Percentiles rank a stretch among this genome's conserved stretches.
phyloP scores from a whole-genome alignment of 1,140 invertebrate genomes.

The Fopius arisanus region DNA sequence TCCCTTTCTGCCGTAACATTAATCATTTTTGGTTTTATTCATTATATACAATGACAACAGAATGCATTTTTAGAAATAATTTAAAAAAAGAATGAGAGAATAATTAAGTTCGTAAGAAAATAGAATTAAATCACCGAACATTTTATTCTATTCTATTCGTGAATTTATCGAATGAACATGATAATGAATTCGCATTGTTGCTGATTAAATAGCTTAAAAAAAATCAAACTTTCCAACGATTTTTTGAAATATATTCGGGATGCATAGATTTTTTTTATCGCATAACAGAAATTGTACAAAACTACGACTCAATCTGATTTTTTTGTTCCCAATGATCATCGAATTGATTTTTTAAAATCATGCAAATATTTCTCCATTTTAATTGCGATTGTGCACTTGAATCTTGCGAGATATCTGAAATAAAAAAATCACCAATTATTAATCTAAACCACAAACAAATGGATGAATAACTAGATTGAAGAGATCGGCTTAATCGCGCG shows the following conservation, averaged over 20 bases:
- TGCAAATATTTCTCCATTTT: neutral
- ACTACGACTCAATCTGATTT: neutral
- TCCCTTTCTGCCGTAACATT: slow-evolving; percentile 38
- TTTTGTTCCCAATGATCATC: neutral
- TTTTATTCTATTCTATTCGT: neutral
- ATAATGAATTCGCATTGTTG: neutral
- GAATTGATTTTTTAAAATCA: neutral
- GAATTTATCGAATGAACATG: neutral
- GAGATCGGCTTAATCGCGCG: too few species aligned
- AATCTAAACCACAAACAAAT: too few species aligned
- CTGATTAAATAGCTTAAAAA: neutral
- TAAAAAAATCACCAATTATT: too few species aligned
- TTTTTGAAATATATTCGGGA: neutral
- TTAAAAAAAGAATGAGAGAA: neutral
- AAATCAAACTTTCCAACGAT: neutral
- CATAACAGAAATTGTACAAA: neutral
- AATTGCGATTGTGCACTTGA: too few species aligned
- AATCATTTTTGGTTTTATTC: slow-evolving; percentile 12
- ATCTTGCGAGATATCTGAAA: too few species aligned
- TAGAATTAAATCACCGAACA: neutral
- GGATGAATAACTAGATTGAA: too few species aligned
- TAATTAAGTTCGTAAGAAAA: neutral
- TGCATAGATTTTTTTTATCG: neutral
- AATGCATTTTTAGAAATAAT: slow-evolving; percentile 34
- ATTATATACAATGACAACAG: slow-evolving; percentile 20